These are phyloP conservation scores for Tetramorium alpestre DNA, from an alignment of 1,140 invertebrate species.

Conservation along the genomic window DNA sequence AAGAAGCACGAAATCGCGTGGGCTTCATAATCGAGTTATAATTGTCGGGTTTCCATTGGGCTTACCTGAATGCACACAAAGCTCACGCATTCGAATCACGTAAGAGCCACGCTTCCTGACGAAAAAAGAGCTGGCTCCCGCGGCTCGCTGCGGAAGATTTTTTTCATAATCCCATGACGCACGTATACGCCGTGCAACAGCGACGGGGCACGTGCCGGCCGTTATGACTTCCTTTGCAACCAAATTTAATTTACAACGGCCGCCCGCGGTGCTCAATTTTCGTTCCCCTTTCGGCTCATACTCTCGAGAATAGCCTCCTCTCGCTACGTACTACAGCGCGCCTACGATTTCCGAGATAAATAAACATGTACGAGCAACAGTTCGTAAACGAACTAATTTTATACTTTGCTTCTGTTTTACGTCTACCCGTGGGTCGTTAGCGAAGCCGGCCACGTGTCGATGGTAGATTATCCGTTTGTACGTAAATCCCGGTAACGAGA, in stretches of 20 bases:
- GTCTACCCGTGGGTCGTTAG: constrained; percentile 13
- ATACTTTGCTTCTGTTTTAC: constrained; percentile 54
- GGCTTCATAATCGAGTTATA: constrained; percentile 69
- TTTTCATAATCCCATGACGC: constrained; percentile 70
- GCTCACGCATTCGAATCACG: constrained; percentile 75
- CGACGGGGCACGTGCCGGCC: constrained; percentile 73
- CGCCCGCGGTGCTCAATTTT: constrained; percentile 72
- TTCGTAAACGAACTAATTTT: constrained; percentile 69
- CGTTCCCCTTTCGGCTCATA: constrained; percentile 38
- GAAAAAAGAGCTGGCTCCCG: constrained; percentile 28
- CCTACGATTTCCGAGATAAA: constrained; percentile 59
- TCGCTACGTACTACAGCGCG: constrained; percentile 19
- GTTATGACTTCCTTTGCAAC: constrained; percentile 77
- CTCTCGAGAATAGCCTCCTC: constrained; percentile 51
- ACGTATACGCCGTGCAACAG: constrained; percentile 54
- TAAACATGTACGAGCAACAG: constrained; percentile 54
- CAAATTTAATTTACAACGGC: constrained; percentile 78
- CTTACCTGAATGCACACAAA: constrained; percentile 3
- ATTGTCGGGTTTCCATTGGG: constrained; percentile 46
- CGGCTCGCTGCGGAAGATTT: constrained; percentile 66
- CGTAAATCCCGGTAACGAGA: constrained; percentile 5
- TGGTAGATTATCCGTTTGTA: constrained; percentile 15
- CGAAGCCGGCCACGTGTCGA: constrained; percentile 11
- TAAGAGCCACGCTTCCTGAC: constrained; percentile 77
- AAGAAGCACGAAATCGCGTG: constrained; percentile 40